Base-by-base conservation (phyloP, 2,888 invertebrate species). In the Stenodera caucasica region DNA sequence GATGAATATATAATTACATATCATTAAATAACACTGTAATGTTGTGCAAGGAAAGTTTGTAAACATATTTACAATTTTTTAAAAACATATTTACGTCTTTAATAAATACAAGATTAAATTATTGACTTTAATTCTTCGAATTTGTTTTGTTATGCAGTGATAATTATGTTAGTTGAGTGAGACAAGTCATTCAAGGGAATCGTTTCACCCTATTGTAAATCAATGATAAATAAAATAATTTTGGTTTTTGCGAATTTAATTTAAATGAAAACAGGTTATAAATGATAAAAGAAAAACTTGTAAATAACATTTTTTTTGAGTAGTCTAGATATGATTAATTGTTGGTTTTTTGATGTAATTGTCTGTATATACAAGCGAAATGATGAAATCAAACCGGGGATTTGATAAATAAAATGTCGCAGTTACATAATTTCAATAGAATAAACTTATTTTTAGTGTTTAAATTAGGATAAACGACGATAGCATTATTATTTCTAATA, bases 31-130 rank as follows among this genome's bases (percentile, higher is more conserved):
- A 45, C n/a, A 45, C 3, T 45, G 59, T 51, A 55, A 52, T 52
- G 50, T 61, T 52, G 58, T 58, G 58, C 51, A 51, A 53, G 32
- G 50, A 55, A 62, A 62, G 58, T 62, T 62, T 58, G 62, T 62
- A 62, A 62, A 62, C 62, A 62, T 58, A 59, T 62, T 62, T 62
- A 62, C 62, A 33, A 56, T 49, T 58, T 56, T 49, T 50, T 37
- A 52, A 56, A 53, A 40, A 53, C 56, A 56, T 33, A 58, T 62
- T 62, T 62, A 56, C 62, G 62, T 62, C 58, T 58, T 55, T 53
- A 58, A 62, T 58, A 62, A 62, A 62, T 56, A 62, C 37, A 59
- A 62, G 62, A 62, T 62, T 62, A 62, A 58, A 62, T 62, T 58
- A 62, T 61, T 57, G 61, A 58, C 53, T 55, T 37, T 50, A 61